Base-by-base conservation (phyloP, 2,797 vertebrate species). In the Austrolebias charrua region DNA sequence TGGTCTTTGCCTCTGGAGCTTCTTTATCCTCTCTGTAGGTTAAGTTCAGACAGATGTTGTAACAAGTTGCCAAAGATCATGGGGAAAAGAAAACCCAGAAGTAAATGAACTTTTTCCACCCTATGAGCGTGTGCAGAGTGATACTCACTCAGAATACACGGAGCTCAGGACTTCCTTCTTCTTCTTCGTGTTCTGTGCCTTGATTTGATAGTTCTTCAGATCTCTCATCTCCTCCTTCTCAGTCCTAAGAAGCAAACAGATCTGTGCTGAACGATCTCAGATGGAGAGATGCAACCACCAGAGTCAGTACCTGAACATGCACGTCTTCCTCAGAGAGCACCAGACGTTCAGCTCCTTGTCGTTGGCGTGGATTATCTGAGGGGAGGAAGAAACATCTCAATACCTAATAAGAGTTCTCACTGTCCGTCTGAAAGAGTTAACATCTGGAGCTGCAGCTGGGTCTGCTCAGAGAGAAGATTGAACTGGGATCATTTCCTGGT, bases 261-360 rank as follows among this genome's bases (percentile, higher is more conserved):
- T 0, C 1, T 0, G 19, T 0, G 0, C 2, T 6, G n/a, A 45
- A 12, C 4, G 0, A 46, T 4, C 28, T 0, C n/a, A 16, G 19
- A 59, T 4, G n/a, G 48, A 45, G 2, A 12, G 28, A 2, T 1
- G 0, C 1, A 0, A 58, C 29, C 8, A 0, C 6, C 10, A 0
- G 20, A 29, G 15, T 4, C 5, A 0, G 0, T 91, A 97, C 96
- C 95, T 94, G 90, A 92, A 96, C 95, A 97, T 97, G 92, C 96
- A 98, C 1, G 95, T 95, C 86, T 96, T 98, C 88, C 88, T 94
- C 76, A 98, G 87, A 6, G 95, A 95, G 65, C 93, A 94, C 96
- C 96, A 98, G 3, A 86, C 88, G 83, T 98, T 98, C 73, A 97
- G 89, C 44, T 96, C 95, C 66, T 92, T 94, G 75, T 98, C 96